Base-by-base conservation (phyloP, 2,888 invertebrate species). In the Melieria crassipennis region DNA sequence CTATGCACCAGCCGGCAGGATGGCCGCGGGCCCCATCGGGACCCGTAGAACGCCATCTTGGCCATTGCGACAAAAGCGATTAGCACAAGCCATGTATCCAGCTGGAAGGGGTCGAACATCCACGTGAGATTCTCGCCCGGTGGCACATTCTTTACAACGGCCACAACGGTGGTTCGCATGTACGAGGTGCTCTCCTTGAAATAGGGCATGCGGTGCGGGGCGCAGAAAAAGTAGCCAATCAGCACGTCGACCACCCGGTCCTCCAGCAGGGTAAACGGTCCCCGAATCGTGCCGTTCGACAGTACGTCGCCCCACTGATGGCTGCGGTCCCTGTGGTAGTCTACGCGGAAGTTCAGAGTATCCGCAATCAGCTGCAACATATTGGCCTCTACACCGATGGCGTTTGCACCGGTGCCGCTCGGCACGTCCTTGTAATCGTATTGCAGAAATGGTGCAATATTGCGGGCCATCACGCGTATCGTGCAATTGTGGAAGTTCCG, bases 401-500 rank as follows among this genome's bases (percentile, higher is more conserved):
- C 16, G n/a, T 45, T 56, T 4, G 10, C 9, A 46, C 64, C 10
- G 7, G 16, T 3, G 47, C 57, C 55, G 9, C 46, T 64, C 11
- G 10, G 7, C 7, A 42, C 43, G 4, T 56, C 4, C 3, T 11
- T 48, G 7, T 45, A 43, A n/a, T 70, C 43, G 11, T 65, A 48
- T 11, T 45, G 10, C 16, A 73, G 62, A 46, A 65, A 73, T 11
- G 70, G 73, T 11, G 68, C 42, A 1, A 65, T 65, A 61, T 73
- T 64, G 13, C 68, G 68, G 30, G 57, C 47, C 13, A 61, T 13
- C 16, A 73, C 58, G 5, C 65, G 68, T n/a, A 73, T 30, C 0
- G 46, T 56, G 46, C 73, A 73, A 46, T 71, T 71, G 48, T 73
- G 47, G 11, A 73, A 69, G 46, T 73, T 68, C 0, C 7, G 42